These are phyloP conservation scores for Solenopsis invicta DNA, from an alignment of 1,140 invertebrate genomes.

Conservation along the genomic window DNA sequence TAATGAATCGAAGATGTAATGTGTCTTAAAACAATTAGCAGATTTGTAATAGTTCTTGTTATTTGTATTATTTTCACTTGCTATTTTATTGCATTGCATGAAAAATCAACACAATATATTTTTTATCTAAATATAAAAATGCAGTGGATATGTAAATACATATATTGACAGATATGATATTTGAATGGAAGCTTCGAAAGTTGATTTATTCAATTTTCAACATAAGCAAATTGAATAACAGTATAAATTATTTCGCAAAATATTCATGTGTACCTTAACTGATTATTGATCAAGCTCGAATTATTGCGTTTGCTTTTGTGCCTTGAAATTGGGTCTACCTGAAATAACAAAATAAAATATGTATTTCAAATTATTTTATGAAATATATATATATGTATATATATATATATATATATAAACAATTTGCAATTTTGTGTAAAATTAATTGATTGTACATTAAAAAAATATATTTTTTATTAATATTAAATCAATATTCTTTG, in stretches of 20 bases:
- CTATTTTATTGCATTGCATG: constrained; percentile 1
- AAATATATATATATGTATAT: too few relatives aligned
- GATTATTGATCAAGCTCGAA: constrained; percentile 9
- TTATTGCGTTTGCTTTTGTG: constrained; percentile 6
- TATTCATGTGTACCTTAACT: constrained; percentile 13
- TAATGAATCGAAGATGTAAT: neutral
- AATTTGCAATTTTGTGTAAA: neutral
- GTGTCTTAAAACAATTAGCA: neutral
- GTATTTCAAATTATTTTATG: neutral
- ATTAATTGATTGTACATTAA: neutral
- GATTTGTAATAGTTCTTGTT: neutral
- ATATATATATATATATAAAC: too few relatives aligned
- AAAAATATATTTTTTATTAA: constrained; percentile 2
- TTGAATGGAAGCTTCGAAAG: constrained; percentile 17
- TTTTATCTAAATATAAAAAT: constrained; percentile 22
- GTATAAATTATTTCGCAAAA: constrained; percentile 12
- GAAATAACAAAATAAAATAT: constrained; percentile 9
- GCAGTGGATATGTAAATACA: neutral
- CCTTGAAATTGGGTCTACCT: neutral
- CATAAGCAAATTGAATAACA: constrained; percentile 10
- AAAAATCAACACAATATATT: neutral
- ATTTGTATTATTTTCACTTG: constrained; percentile 25
- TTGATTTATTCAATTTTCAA: constrained; percentile 34
- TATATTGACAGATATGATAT: constrained; percentile 16
- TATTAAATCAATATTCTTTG: neutral